Base-by-base conservation (phyloP, 2,113 vertebrate genomes). In the cattle (Bos taurus) region DNA sequence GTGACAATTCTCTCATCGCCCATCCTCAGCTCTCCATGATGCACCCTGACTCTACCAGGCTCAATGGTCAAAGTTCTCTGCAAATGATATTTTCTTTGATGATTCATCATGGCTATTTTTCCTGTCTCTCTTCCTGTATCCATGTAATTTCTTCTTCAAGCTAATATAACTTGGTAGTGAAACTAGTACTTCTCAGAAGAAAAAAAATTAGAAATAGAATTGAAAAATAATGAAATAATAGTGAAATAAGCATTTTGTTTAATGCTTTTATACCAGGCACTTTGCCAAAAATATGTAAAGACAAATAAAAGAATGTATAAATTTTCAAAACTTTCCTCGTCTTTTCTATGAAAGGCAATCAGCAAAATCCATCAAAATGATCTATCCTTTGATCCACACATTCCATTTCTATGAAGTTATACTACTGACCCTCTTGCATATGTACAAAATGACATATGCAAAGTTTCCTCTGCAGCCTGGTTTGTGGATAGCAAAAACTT, bases 211-310 rank as follows among this genome's bases (percentile, higher is more conserved):
- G 52, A 94, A 78, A 26, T 56, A 46, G 40, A 90, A 57, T 60
- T 86, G 56, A 46, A 91, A 43, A 94, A 84, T 85, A 92, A 92
- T 97, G 17, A 95, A 96, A 90, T 92, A 91, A 94, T 52, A 40
- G 92, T 52, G 91, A 97, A 97, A 97, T 82, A 95, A 96, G 64
- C 60, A 94, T 88, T 97, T 95, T 88, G 81, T 88, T 97, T 64
- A 88, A 88, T 67, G n/a, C 40, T 95, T 96, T 91, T 71, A 94
- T 60, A 43, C 84, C 62, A 93, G 12, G 81, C 14, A 95, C 14
- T 95, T 78, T 46, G 56, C 87, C 87, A 96, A 86, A 88, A 89
- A 88, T 57, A 96, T 81, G 64, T 92, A 40, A 94, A 74, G 90
- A 93, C 94, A n/a, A 97, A 90, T 94, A 92, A 88, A 96, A 90